phyloP scores from a whole-genome alignment of 2,113 vertebrate species.

The zebrafish (Danio rerio) region GRCz12tu NC_133198.1:11989001-11989500 shows the following conservation, averaged over 20 bases:
- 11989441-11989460: conserved; percentile 5
- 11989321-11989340: conserved; percentile 4
- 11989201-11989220: conserved; percentile 3
- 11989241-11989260: neutral
- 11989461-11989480: conserved; percentile 29
- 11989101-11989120: conserved; percentile 17
- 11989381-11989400: conserved; percentile 11
- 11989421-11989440: conserved; percentile 15
- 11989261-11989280: neutral
- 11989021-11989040: conserved; percentile 32
- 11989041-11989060: conserved; percentile 22
- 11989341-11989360: neutral
- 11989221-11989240: conserved; percentile 1
- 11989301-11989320: neutral
- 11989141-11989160: conserved; percentile 13
- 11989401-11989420: conserved; percentile 18
- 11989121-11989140: conserved; percentile 1
- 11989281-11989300: neutral
- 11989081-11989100: conserved; percentile 25
- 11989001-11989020: conserved; percentile 48
- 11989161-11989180: neutral
- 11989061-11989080: conserved; percentile 10
- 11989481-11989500: conserved; percentile 3
- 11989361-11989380: neutral
- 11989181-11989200: conserved; percentile 7